Percentiles rank a stretch among this genome's conserved stretches.
Evolutionary conservation across 1,140 invertebrate species (phyloP).

Genomic region (Papilio aristodemus): DNA sequence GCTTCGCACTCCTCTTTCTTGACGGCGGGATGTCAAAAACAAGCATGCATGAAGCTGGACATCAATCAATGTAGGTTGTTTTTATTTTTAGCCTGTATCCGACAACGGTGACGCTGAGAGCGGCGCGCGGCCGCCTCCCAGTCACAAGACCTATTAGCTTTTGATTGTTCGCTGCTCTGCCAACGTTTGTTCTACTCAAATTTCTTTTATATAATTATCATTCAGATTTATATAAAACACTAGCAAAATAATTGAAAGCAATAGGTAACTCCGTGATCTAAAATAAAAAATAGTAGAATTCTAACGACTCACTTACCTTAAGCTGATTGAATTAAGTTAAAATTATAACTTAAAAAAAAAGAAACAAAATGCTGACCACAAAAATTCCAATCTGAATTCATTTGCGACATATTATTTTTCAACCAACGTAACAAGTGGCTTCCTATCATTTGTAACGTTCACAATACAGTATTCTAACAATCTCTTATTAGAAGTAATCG

Average conservation of each 20-base stretch:
- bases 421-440: too few species aligned
- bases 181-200: conserved; percentile 16
- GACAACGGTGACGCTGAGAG: conserved; percentile 38
- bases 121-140: not conserved
- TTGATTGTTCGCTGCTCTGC: conserved; percentile 22
- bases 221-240: conserved; percentile 30
- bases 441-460: too few species aligned
- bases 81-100: conserved; percentile 60
- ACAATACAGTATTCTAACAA: too few species aligned
- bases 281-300: too few species aligned
- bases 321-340: too few species aligned
- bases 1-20: conserved; percentile 65
- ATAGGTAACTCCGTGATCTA: too few species aligned
- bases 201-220: conserved; percentile 24
- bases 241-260: not conserved
- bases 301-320: too few species aligned
- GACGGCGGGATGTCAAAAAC: conserved; percentile 69
- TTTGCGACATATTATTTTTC: too few species aligned
- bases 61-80: conserved; percentile 70
- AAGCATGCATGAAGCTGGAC: conserved; percentile 64
- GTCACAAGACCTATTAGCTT: conserved; percentile 27
- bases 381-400: too few species aligned
- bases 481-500: not conserved
- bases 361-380: too few species aligned
- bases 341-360: too few species aligned